Conservation (phyloP, 2,113 vertebrate species). For the Sakesphorus luctuosus region DNA sequence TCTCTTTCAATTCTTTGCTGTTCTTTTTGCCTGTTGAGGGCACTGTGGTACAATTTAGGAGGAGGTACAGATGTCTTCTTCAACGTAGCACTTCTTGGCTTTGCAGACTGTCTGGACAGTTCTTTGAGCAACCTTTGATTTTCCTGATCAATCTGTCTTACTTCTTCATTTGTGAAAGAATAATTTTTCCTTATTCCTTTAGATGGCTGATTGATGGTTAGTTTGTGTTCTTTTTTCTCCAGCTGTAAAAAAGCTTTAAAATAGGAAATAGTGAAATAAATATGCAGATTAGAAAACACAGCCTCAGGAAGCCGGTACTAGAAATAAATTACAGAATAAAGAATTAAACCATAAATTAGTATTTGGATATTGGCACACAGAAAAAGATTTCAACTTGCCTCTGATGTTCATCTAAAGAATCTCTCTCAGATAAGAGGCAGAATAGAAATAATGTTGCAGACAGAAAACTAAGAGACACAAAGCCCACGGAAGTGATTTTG, state of each 20-base stretch:
- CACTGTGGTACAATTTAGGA: constrained; percentile 81
- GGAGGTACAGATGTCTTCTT: constrained; percentile 54
- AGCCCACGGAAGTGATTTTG: not conserved
- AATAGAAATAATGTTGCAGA: not conserved
- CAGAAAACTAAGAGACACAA: not conserved
- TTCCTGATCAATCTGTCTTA: constrained; percentile 87
- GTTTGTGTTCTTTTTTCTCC: constrained; percentile 77
- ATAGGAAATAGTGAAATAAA: not conserved
- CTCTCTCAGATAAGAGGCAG: not conserved
- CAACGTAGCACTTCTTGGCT: constrained; percentile 56
- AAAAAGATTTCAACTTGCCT: not conserved
- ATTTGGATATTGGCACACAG: not conserved
- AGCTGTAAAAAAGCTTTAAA: constrained; percentile 81
- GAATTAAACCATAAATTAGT: not conserved
- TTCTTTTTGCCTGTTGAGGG: constrained; percentile 89
- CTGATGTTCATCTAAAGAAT: not conserved
- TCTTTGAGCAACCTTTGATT: constrained; percentile 90
- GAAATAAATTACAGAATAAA: not conserved
- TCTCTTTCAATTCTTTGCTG: constrained; percentile 92
- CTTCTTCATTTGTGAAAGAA: constrained; percentile 88
- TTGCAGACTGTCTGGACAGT: constrained; percentile 80
- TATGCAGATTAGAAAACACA: not conserved
- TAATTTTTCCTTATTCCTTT: constrained; percentile 84
- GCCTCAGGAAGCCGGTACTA: not conserved
- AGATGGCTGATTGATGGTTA: constrained; percentile 70